Base-by-base conservation (phyloP, 30 jellyfish, hydroid and myxozoan genomes). In the Phacellophora camtschatica region DNA sequence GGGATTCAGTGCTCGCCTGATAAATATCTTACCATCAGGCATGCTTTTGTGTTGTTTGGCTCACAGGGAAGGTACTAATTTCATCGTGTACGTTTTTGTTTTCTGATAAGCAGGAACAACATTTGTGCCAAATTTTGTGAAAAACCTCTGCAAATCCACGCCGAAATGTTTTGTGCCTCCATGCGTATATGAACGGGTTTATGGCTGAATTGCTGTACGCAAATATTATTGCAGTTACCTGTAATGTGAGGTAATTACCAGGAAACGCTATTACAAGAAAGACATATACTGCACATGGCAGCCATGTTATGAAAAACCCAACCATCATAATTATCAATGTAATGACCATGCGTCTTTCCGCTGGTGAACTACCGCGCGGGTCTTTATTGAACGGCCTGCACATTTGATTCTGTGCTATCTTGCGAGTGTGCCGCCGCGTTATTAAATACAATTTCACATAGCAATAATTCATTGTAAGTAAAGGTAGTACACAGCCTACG, bases 111-210 rank as follows among this genome's bases (percentile, higher is more conserved):
- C n/a, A n/a, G n/a, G n/a, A n/a, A n/a, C n/a, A n/a, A n/a, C n/a
- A n/a, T n/a, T n/a, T n/a, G n/a, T n/a, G n/a, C n/a, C 74, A 73
- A 30, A 73, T n/a, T 0, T 41, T 16, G 16, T 54, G 45, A 18
- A 62, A 13, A 13, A 79, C 65, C 71, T 64, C 33, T 33, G 74
- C 74, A 74, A 74, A 87, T 2, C 93, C 88, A 12, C 67, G 57
- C n/a, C 83, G 88, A 23, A 87, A 77, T 13, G 51, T 66, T 13
- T 64, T 55, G 25, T 87, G 96, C 28, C 96, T 51, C 77, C 77
- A 19, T 15, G 93, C 96, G 54, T 87, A 87, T 13, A 87, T 43
- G 5, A 87, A 51, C 27, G 96, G 96, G 65, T 87, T 87, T 4
- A 87, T 63, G 4, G 85, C 93, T 18, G 93, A 76, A 51, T 87